Percentiles rank a stretch among this genome's conserved stretches.
phyloP scores from a whole-genome alignment of 2,113 vertebrate species.

The Ceyx cyanopectus region DNA sequence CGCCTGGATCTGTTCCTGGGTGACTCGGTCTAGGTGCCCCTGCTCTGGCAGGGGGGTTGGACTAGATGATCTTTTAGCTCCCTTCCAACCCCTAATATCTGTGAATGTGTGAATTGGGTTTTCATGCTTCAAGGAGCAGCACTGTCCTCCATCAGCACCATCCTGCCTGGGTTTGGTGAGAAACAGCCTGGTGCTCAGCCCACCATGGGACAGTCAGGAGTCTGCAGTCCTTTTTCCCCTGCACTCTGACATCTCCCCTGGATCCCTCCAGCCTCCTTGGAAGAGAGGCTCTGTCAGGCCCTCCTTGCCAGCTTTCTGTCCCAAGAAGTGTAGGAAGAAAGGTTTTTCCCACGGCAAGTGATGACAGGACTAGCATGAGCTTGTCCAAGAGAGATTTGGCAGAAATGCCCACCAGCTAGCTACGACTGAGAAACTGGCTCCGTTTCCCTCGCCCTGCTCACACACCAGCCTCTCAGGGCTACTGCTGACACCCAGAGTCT shows the following conservation, averaged over 20 bases:
- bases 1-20: too few species aligned
- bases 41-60: too few species aligned
- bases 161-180: background rate
- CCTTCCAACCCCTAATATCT: too few species aligned
- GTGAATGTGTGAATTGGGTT: background rate
- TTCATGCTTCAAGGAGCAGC: background rate
- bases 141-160: background rate
- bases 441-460: fast-evolving
- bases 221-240: background rate
- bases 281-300: background rate
- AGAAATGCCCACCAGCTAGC: conserved; percentile 12
- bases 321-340: background rate
- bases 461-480: background rate
- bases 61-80: too few species aligned
- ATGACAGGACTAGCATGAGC: conserved; percentile 6
- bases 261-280: background rate
- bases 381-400: conserved; percentile 33
- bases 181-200: background rate
- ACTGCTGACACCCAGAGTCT: background rate
- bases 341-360: conserved; percentile 34
- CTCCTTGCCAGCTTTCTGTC: background rate
- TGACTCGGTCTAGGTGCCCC: too few species aligned
- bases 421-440: background rate
- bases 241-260: background rate
- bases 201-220: background rate